Conservation (phyloP, 2,113 vertebrate species). For the Neotragus moschatus region DNA sequence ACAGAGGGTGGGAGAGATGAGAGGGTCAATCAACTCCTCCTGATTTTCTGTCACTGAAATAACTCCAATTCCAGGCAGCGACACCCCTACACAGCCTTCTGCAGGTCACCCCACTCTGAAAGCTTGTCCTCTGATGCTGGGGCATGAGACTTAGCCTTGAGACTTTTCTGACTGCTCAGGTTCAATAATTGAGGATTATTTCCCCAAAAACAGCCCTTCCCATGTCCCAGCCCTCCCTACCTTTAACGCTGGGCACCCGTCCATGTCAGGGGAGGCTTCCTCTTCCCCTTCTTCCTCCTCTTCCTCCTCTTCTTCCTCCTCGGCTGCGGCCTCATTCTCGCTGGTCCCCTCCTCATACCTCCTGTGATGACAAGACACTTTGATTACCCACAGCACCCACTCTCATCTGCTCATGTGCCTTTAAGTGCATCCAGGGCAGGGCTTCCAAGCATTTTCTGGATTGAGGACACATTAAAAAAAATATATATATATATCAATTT, state of each 20-base stretch:
- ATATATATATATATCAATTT: neutral
- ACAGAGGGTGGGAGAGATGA: neutral
- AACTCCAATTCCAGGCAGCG: neutral
- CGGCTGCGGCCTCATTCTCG: slow-evolving; percentile 63
- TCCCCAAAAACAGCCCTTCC: too few relatives aligned
- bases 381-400: neutral
- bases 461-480: neutral
- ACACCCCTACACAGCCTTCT: too few relatives aligned
- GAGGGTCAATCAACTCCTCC: neutral
- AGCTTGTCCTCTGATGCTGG: neutral
- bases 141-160: neutral
- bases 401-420: neutral
- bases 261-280: neutral
- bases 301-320: slow-evolving; percentile 74
- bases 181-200: too few relatives aligned
- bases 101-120: neutral
- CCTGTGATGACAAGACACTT: slow-evolving; percentile 68
- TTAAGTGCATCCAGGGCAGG: neutral
- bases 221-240: neutral
- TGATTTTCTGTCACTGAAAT: neutral
- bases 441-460: neutral
- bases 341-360: slow-evolving; percentile 81
- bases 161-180: neutral
- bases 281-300: slow-evolving; percentile 50
- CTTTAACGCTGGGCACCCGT: slow-evolving; percentile 29